These are phyloP conservation scores for Ophion costatus DNA, from an alignment of 2,888 invertebrate species.

Conservation along the genomic window DNA sequence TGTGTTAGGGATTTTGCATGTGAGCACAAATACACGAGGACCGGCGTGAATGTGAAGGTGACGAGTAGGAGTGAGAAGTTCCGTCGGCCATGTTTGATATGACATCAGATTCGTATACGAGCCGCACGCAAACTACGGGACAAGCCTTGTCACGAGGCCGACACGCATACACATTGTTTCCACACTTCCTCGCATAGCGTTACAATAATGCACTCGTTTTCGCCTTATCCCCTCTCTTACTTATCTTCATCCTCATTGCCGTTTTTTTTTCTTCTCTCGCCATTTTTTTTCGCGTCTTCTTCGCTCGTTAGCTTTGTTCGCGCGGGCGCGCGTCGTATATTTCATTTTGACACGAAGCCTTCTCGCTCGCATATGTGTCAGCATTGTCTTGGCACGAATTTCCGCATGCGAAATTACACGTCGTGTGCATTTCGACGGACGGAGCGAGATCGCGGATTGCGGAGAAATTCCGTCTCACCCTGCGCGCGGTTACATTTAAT, in stretches of 20 bases:
- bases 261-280: neutral
- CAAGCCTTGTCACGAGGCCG: constrained; percentile 18
- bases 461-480: no score
- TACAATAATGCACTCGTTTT: constrained; percentile 10
- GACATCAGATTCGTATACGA: constrained; percentile 40
- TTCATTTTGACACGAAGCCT: neutral
- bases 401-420: neutral
- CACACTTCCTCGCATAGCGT: constrained; percentile 10
- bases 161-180: neutral
- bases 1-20: neutral
- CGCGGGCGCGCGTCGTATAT: neutral
- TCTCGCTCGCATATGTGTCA: neutral
- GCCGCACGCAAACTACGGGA: constrained; percentile 36
- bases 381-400: constrained; percentile 23
- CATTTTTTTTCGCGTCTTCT: neutral
- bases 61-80: constrained; percentile 39
- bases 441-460: no score
- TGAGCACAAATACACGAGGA: neutral
- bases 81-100: constrained; percentile 54
- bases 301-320: neutral
- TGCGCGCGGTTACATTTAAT: no score
- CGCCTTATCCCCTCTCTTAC: constrained; percentile 7
- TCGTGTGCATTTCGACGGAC: neutral
- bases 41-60: neutral
- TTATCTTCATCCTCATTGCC: neutral